Conservation (phyloP, 2,113 vertebrate genomes). For the Acinonyx jubatus region DNA sequence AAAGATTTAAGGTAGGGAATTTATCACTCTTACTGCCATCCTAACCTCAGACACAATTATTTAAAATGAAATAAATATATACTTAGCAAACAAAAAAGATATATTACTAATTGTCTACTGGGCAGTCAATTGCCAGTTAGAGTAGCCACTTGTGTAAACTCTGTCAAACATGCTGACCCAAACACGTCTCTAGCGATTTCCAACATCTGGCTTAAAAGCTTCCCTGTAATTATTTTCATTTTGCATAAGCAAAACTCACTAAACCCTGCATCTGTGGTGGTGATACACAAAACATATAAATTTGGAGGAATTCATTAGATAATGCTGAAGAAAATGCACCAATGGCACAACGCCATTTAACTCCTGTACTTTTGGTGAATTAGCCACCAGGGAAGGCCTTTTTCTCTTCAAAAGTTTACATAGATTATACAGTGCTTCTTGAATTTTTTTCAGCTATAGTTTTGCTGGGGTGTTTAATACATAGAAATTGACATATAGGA, state of each 20-base stretch:
- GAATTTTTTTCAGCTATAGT: constrained; percentile 16
- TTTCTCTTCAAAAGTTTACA: constrained; percentile 39
- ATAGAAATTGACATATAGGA: constrained; percentile 17
- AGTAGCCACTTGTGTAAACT: constrained; percentile 82
- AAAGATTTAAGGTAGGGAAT: constrained; percentile 70
- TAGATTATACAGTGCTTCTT: neutral
- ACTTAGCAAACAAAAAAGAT: constrained; percentile 76
- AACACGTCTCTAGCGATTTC: constrained; percentile 79
- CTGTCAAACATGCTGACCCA: constrained; percentile 81
- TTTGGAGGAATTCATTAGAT: constrained; percentile 74
- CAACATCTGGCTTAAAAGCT: constrained; percentile 82
- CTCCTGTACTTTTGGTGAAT: constrained; percentile 47
- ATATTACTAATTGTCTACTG: constrained; percentile 78
- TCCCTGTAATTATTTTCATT: constrained; percentile 82
- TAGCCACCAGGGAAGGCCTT: neutral
- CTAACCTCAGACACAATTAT: constrained; percentile 66
- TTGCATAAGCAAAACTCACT: constrained; percentile 81
- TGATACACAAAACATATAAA: constrained; percentile 77
- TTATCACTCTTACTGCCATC: constrained; percentile 52
- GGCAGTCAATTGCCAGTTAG: constrained; percentile 77
- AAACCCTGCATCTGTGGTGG: constrained; percentile 79
- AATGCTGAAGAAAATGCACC: constrained; percentile 68
- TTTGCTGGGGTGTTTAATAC: neutral
- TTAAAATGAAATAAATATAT: constrained; percentile 75
- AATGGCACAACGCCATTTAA: constrained; percentile 44